Conservation (phyloP, 92 coral and sea anemone species). For the Palythoa heliodiscus region DNA sequence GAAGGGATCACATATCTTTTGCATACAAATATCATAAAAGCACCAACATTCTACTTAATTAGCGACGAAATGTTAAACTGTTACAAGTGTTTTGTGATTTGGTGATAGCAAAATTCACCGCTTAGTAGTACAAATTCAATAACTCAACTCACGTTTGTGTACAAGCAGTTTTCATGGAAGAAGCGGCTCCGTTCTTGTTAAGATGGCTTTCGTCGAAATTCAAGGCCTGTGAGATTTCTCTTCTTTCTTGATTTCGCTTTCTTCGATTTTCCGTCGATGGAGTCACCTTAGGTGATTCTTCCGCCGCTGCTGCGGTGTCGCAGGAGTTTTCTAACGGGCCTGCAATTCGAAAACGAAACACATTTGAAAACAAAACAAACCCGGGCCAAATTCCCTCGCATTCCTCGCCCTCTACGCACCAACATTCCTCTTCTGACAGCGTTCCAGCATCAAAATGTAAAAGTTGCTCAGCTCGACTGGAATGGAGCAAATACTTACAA, state of each 20-base stretch:
- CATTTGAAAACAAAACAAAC: constrained; percentile 30
- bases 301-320: constrained; percentile 33
- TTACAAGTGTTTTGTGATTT: neutral
- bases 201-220: constrained; percentile 66
- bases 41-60: constrained; percentile 12
- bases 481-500: constrained; percentile 40
- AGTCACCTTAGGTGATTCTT: constrained; percentile 71
- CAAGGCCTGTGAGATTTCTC: constrained; percentile 69
- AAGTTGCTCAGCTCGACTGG: constrained; percentile 44
- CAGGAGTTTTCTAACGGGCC: constrained; percentile 35
- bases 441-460: constrained; percentile 34
- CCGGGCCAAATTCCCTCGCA: constrained; percentile 13
- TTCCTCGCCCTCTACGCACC: constrained; percentile 35
- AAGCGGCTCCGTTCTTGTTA: constrained; percentile 52
- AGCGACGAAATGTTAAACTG: constrained; percentile 25
- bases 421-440: constrained; percentile 37
- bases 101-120: neutral
- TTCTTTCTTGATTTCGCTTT: constrained; percentile 77
- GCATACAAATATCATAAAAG: constrained; percentile 1
- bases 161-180: constrained; percentile 80
- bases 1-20: neutral
- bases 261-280: constrained; percentile 79
- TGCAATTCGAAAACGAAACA: constrained; percentile 28
- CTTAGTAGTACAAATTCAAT: neutral
- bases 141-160: constrained; percentile 81